Base-by-base conservation (phyloP, 2,797 vertebrate genomes). In the Smutsia temminckii region DNA sequence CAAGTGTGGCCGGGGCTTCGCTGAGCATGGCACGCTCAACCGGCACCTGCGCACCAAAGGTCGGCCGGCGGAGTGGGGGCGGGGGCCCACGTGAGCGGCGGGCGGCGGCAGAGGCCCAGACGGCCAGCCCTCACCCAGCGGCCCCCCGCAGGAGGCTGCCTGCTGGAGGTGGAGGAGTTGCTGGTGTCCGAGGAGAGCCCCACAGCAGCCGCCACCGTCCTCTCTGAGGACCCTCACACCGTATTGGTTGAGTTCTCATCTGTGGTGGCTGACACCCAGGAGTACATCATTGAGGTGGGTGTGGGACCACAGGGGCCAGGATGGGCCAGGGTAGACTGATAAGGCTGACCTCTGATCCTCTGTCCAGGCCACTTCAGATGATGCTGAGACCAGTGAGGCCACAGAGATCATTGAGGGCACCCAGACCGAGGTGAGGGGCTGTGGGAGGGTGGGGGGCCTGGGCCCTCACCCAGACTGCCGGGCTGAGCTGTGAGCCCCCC, bases 211-310 rank as follows among this genome's bases (percentile, higher is more conserved):
- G 98, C 99, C 2, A 96, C 99, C 0, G 98, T 99, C 8, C 98
- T 99, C 8, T 98, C 99, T 0, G 99, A 99, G 12, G 99, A 99
- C 91, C 99, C 99, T 8, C 99, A 99, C 16, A 99, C 99, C 0
- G 99, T 99, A 37, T 97, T 99, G 97, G 99, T 99, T 21, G 99
- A 99, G 98, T 99, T 99, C 75, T 99, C 99, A 0, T 99, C 99
- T 0, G 99, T 99, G 96, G 99, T 99, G 98, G 99, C 99, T 0
- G 99, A 99, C 96, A 99, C 99, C 32, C 99, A 99, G 98, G 99
- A 99, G 94, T 99, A 99, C 96, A 99, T 99, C 96, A 99, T 99
- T 8, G 99, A 99, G 99, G 99, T 99, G 97, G 32, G 91, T 25
- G 4, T 9, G 23, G 34, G 42, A n/a, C 46, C 1, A 3, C 27